Base-by-base conservation (phyloP, 2,113 vertebrate species). In the Myrmecobius fasciatus region DNA sequence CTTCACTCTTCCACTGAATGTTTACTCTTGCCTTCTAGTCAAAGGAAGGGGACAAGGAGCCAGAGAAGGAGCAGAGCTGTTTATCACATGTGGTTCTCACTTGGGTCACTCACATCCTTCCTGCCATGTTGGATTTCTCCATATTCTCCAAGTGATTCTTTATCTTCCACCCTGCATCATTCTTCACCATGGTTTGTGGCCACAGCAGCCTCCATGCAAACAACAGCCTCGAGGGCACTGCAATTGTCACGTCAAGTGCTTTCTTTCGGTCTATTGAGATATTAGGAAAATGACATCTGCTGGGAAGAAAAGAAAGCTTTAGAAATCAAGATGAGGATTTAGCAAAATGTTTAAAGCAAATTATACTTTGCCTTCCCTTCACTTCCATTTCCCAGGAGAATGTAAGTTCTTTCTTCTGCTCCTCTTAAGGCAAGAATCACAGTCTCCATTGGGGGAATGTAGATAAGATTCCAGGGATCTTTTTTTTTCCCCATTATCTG, bases 1-100 rank as follows among this genome's bases (percentile, higher is more conserved):
- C 89, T 95, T 8, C 49, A 20, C 56, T 92, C 94, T 95, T 92
- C 89, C 52, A 88, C 26, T 52, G 95, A 89, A 95, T 54, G 8
- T 91, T 93, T 93, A 10, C 49, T 91, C 54, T 54, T n/a, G 49
- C 91, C 49, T 97, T 94, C 25, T 89, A 95, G 0, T 24, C 60
- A 91, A 2, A 95, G 26, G 20, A 95, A 95, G 4, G 52, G 22
- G 67, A 53, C 36, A 95, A 91, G 10, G 89, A 91, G 53, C 0
- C 26, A 96, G 26, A 0, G 20, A 60, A n/a, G 25, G 31, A 60
- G 92, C 88, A 89, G 20, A 25, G 5, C 36, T 56, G 10, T 88
- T 91, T 48, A 56, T 83, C 75, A 48, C 89, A 92, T 91, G 12
- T 2, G 88, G 51, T 89, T 90, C 90, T 89, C 48, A 47, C 90